Conservation (phyloP, 1,140 invertebrate species). For the Drosophila punjabiensis region DNA sequence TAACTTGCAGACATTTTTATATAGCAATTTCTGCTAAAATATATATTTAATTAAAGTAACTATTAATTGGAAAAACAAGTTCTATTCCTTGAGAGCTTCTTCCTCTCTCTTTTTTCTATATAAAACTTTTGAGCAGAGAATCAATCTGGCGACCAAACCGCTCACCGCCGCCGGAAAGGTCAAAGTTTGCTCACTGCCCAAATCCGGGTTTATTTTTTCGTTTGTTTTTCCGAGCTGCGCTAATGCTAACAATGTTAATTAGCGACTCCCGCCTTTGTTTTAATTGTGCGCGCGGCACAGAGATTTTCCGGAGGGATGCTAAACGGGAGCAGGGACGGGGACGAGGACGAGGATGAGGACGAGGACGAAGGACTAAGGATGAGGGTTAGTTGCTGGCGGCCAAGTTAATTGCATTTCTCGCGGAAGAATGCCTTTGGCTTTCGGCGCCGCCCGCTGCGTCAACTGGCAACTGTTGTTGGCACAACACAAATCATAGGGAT, state of each 20-base stretch:
- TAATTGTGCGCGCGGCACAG: constrained; percentile 41
- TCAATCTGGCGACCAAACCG: constrained; percentile 15
- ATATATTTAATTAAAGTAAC: not conserved
- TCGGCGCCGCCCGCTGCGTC: constrained; percentile 48
- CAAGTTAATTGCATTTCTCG: constrained; percentile 76
- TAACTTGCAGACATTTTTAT: not conserved
- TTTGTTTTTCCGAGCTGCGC: constrained; percentile 22
- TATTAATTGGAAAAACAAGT: not conserved
- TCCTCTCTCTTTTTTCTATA: too few relatives aligned
- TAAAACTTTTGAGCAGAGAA: constrained; percentile 16
- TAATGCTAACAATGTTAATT: constrained; percentile 69
- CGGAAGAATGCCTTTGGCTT: constrained; percentile 66
- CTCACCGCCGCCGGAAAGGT: constrained; percentile 26
- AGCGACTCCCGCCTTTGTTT: constrained; percentile 55
- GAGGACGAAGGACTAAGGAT: not conserved
- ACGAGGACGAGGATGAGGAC: not conserved
- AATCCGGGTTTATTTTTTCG: constrained; percentile 11
- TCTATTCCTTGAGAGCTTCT: not conserved
- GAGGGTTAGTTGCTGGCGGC: constrained; percentile 40
- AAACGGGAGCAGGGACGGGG: not conserved
- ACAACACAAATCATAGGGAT: constrained; percentile 71
- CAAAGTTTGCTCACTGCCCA: constrained; percentile 39
- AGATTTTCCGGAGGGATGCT: constrained; percentile 37
- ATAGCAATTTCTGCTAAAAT: not conserved
- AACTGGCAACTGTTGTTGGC: constrained; percentile 72